Evolutionary conservation across 2,888 invertebrate genomes (phyloP).

Genomic region (Synanthedon myopaeformis): DNA sequence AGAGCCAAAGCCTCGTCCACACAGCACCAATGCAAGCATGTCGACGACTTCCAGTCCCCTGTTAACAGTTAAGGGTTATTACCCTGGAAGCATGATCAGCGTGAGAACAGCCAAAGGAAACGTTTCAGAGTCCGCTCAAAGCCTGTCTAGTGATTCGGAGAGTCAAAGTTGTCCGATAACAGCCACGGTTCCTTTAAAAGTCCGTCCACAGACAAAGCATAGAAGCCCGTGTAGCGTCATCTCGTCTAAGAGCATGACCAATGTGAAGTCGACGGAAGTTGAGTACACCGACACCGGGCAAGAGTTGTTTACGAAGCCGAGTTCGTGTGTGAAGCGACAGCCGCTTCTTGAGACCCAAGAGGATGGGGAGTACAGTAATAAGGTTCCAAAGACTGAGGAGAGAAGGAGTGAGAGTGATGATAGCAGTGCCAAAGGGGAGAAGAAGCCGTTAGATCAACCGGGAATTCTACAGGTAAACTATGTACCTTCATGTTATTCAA

Average conservation of each 20-base stretch:
- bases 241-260: conserved; percentile 73
- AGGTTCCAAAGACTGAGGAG: conserved; percentile 63
- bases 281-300: conserved; percentile 59
- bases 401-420: conserved; percentile 30
- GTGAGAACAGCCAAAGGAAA: conserved; percentile 71
- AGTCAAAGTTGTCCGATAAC: conserved; percentile 67
- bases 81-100: conserved; percentile 74
- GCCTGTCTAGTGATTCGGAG: conserved; percentile 75
- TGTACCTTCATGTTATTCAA: too few species aligned
- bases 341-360: conserved; percentile 57
- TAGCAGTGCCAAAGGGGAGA: conserved; percentile 22
- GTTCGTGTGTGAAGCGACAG: conserved; percentile 57
- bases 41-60: conserved; percentile 80
- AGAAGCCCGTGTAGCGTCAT: conserved; percentile 51
- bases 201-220: conserved; percentile 61
- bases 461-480: conserved; percentile 74
- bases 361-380: conserved; percentile 60
- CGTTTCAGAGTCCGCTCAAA: conserved; percentile 75
- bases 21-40: conserved; percentile 70
- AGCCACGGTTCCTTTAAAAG: conserved; percentile 59
- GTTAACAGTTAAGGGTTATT: conserved; percentile 71
- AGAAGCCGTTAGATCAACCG: conserved; percentile 47
- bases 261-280: conserved; percentile 66
- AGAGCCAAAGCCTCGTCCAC: conserved; percentile 65
- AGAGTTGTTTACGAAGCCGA: conserved; percentile 35